Evolutionary conservation across 2,113 vertebrate species (phyloP), one percentile per base, ranked within the genome.

Genomic region (Ondatra zibethicus): DNA sequence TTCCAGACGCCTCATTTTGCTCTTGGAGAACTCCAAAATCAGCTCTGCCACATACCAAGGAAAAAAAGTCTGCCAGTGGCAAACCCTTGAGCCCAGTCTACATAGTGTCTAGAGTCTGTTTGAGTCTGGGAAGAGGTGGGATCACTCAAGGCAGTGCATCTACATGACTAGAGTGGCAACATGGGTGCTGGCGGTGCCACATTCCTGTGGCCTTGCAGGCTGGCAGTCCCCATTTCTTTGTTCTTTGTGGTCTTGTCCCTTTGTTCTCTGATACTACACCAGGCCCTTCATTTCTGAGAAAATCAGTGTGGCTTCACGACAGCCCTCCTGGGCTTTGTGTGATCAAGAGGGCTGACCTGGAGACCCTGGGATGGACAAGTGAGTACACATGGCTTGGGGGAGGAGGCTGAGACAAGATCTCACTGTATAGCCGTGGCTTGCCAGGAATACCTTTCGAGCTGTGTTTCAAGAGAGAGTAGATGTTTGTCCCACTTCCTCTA

Each of bases 141-240:
- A 36, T 47, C 13, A 90, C 81, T 29, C n/a, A 2, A 70, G 36
- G 25, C 16, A 5, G 36, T 13, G 10, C 16, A 6, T 12, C 70
- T n/a, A 55, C 14, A 25, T 12, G 42, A n/a, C 72, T 27, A 9
- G n/a, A 78, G 27, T 70, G 77, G 63, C 68, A 16, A 42, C 19
- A 19, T 50, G 58, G 33, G 72, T 14, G 31, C 66, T 58, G 61
- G 33, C 42, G 11, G 13, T 10, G 36, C 8, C 5, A 1, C 1
- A 0, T 63, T 5, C 3, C 13, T 27, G 3, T 8, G 63, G 70
- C 21, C 10, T 23, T 0, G 4, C 8, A 16, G 12, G n/a, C n/a
- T 13, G 19, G 17, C 13, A 50, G 78, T 17, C 47, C 17, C 12
- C 10, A 16, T 45, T 3, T n/a, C 31, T 86, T 17, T 19, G 63